A percentile compares a stretch with the other conserved stretches of the same genome.
Evolutionary conservation across 2,797 vertebrate genomes (phyloP).

Genomic region (Triplophysa yarkandensis): DNA sequence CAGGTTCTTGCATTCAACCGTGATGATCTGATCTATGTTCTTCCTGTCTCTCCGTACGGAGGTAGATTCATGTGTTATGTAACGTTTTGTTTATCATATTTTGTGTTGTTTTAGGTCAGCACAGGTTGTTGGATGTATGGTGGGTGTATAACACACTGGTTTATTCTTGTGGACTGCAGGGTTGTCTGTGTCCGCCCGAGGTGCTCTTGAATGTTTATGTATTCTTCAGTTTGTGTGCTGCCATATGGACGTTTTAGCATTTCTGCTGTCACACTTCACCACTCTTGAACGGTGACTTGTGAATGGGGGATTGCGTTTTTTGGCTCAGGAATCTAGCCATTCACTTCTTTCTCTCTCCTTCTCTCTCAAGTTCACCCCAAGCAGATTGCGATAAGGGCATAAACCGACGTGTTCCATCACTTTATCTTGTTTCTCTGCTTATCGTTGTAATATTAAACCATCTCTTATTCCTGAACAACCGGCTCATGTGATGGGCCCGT

Average conservation of each 20-base stretch:
- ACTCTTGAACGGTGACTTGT: constrained; percentile 30
- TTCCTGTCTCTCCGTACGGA: not conserved
- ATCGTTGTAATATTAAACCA: constrained; percentile 70
- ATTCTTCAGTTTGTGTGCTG: constrained; percentile 41
- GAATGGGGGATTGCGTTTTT: constrained; percentile 14
- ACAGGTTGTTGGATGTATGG: not conserved
- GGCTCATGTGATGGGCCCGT: constrained; percentile 44
- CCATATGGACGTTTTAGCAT: constrained; percentile 25
- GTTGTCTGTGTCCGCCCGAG: constrained; percentile 21
- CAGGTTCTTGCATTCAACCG: not conserved
- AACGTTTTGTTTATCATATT: not conserved
- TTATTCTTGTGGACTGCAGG: constrained; percentile 11
- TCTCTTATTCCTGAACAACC: constrained; percentile 65
- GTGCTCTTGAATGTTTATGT: constrained; percentile 47
- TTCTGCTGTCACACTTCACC: constrained; percentile 41
- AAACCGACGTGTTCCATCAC: constrained; percentile 58
- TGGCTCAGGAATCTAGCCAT: constrained; percentile 28
- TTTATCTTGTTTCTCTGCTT: constrained; percentile 72
- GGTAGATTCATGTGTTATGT: not conserved
- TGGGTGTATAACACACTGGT: not conserved
- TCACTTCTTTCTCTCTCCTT: constrained; percentile 23
- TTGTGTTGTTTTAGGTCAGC: not conserved
- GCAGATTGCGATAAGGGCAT: constrained; percentile 63
- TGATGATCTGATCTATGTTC: not conserved
- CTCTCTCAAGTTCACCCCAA: constrained; percentile 49